Conservation (phyloP, 2,113 vertebrate genomes). For the Apteryx mantelli region DNA sequence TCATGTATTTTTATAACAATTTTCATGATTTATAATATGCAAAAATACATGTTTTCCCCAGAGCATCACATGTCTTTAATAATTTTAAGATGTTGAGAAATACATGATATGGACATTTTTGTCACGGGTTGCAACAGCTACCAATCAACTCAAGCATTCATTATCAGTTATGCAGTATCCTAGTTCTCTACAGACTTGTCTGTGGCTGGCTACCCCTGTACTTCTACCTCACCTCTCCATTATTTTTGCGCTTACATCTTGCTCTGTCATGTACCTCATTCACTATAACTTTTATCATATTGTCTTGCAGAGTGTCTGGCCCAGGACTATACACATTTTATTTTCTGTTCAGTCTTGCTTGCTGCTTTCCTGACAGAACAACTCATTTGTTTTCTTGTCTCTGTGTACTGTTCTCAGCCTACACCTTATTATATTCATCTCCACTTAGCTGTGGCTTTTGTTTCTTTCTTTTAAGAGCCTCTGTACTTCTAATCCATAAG, state of each 20-base stretch:
- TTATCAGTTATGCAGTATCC: neutral
- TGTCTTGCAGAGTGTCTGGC: neutral
- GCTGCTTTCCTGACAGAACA: neutral
- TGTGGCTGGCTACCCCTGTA: neutral
- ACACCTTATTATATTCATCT: neutral
- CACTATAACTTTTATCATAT: neutral
- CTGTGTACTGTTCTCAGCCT: neutral
- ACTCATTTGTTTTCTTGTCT: neutral
- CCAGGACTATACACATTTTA: neutral
- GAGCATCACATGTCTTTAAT: neutral
- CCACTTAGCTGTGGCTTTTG: neutral
- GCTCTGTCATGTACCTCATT: neutral
- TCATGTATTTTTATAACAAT: neutral
- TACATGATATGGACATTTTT: rapidly evolving
- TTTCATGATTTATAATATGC: neutral
- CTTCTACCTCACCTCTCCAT: neutral
- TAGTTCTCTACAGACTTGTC: neutral
- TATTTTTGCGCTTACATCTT: neutral
- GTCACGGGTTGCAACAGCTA: neutral
- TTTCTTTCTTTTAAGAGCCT: neutral
- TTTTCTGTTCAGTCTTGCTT: neutral
- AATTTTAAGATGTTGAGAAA: neutral
- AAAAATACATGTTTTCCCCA: neutral
- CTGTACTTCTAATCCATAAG: neutral
- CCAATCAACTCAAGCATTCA: neutral